Evolutionary conservation across 2,113 vertebrate genomes (phyloP).

Genomic region (Tonatia bakeri): DNA sequence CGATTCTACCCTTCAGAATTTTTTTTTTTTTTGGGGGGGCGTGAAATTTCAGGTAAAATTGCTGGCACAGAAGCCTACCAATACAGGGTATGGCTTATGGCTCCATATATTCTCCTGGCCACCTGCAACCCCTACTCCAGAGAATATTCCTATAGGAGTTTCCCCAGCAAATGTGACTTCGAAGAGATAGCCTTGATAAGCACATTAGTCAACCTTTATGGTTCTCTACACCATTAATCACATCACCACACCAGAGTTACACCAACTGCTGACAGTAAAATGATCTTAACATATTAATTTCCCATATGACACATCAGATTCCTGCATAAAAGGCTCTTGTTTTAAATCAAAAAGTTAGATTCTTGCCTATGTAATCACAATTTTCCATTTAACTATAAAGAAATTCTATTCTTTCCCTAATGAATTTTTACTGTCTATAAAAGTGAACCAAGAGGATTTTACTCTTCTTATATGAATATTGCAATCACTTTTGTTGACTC

Average conservation of each 20-base stretch:
- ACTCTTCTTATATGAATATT: background rate
- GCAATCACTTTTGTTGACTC: conserved; percentile 31
- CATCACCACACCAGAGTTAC: background rate
- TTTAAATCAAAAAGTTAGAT: conserved; percentile 53
- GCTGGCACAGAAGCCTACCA: background rate
- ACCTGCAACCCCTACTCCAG: background rate
- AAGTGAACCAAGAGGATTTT: conserved; percentile 46
- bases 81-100: background rate
- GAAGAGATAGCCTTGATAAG: conserved; percentile 16
- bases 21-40: background rate
- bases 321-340: background rate
- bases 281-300: conserved; percentile 55
- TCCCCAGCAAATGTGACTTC: background rate
- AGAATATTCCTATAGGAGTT: background rate
- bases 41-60: conserved; percentile 23
- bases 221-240: conserved; percentile 42
- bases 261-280: conserved; percentile 36
- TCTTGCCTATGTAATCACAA: conserved; percentile 10
- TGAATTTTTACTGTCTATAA: conserved; percentile 40
- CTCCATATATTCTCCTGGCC: background rate
- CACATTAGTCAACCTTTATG: conserved; percentile 23
- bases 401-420: conserved; percentile 32
- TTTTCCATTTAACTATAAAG: conserved; percentile 38
- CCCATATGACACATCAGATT: conserved; percentile 49
- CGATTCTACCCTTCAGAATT: background rate